Conservation (phyloP, 2,113 vertebrate genomes). For the Elephas maximus region DNA sequence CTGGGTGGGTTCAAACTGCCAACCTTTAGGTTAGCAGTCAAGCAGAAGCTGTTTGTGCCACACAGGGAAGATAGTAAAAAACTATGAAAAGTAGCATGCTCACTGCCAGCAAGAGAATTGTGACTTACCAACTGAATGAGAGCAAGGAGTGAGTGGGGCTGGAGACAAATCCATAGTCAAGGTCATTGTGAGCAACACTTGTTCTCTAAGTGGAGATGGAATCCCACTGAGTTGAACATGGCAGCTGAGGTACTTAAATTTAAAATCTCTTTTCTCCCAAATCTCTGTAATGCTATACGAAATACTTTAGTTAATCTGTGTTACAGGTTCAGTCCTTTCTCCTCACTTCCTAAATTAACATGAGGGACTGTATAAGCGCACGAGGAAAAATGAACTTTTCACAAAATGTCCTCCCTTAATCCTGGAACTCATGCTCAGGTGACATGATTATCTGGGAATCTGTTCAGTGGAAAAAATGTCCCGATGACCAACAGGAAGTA, state of each 20-base stretch:
- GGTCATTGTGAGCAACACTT: not conserved
- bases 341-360: not conserved
- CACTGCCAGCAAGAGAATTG: not conserved
- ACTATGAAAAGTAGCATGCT: not conserved
- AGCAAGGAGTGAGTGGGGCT: not conserved
- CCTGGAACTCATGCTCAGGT: not conserved
- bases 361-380: not conserved
- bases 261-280: not conserved
- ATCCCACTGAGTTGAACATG: not conserved
- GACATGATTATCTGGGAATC: not conserved
- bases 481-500: not conserved
- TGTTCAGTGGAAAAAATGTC: not conserved
- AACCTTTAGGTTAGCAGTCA: not conserved
- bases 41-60: too few species aligned
- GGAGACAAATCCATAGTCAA: not conserved
- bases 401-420: not conserved
- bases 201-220: too few species aligned
- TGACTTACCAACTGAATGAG: not conserved
- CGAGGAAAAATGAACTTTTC: not conserved
- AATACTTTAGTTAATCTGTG: not conserved
- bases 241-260: not conserved
- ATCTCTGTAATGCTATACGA: not conserved
- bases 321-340: not conserved
- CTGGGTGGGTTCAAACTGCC: not conserved
- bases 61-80: not conserved